Conservation (phyloP, 2,113 vertebrate species). For the Terrapene triunguis region DNA sequence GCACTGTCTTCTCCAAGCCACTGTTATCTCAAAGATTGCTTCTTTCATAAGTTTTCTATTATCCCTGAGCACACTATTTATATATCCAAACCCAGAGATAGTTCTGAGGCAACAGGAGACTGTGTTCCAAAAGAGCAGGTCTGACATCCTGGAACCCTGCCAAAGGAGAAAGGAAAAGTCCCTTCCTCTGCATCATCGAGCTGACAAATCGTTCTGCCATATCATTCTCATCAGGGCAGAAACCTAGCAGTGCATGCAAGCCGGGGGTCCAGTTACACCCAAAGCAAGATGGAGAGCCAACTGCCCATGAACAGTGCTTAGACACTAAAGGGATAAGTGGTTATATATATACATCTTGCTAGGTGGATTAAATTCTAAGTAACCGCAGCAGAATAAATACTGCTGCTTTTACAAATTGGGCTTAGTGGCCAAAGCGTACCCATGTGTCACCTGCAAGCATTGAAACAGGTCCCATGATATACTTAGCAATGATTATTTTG, state of each 20-base stretch:
- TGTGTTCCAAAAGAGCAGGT: neutral
- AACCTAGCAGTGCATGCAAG: neutral
- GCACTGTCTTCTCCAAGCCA: accelerated
- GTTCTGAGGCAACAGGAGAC: neutral
- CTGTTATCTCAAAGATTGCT: neutral
- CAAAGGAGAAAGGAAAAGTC: neutral
- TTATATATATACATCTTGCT: neutral
- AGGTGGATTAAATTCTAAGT: neutral
- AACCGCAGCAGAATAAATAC: slow-evolving; percentile 28
- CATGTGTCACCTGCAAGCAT: slow-evolving; percentile 24
- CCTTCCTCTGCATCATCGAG: neutral
- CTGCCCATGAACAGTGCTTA: neutral
- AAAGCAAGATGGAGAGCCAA: neutral
- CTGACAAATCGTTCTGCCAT: neutral
- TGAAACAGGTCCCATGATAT: slow-evolving; percentile 18
- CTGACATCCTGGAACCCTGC: neutral
- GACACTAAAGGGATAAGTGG: neutral
- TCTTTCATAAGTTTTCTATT: neutral
- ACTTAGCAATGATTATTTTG: slow-evolving; percentile 44
- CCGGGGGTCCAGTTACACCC: neutral
- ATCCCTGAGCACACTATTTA: neutral
- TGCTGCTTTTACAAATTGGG: slow-evolving; percentile 6
- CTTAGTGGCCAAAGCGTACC: slow-evolving; percentile 19
- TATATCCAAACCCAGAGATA: neutral
- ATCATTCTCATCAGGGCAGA: accelerated